Evolutionary conservation across 2,797 vertebrate species (phyloP).

Genomic region (Phrynocephalus vlangalii): DNA sequence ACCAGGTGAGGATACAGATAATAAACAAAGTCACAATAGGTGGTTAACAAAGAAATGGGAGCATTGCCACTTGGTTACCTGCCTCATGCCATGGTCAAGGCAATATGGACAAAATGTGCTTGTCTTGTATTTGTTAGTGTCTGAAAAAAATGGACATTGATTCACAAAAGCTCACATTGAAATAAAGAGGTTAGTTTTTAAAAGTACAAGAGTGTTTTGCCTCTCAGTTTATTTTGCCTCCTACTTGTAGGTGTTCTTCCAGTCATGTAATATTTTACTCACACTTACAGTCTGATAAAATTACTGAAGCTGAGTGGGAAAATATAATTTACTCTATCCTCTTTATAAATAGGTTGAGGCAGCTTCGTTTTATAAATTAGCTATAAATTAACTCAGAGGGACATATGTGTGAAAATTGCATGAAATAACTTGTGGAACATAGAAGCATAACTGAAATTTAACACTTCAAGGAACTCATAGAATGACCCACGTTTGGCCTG

Average conservation of each 20-base stretch:
- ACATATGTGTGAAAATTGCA: slow-evolving; percentile 34
- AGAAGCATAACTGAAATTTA: slow-evolving; percentile 48
- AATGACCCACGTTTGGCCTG: not conserved
- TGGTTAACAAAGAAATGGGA: too few relatives aligned
- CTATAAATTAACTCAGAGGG: not conserved
- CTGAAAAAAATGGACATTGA: too few relatives aligned
- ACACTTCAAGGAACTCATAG: slow-evolving; percentile 37
- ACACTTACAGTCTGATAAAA: not conserved
- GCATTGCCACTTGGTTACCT: too few relatives aligned
- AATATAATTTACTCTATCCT: not conserved
- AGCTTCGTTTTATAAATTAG: not conserved
- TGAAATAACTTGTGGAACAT: slow-evolving; percentile 60
- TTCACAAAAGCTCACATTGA: too few relatives aligned
- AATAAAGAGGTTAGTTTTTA: too few relatives aligned
- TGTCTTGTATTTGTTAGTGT: too few relatives aligned
- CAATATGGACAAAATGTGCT: too few relatives aligned
- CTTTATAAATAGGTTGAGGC: not conserved
- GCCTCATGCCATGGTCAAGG: too few relatives aligned
- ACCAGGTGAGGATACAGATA: too few relatives aligned
- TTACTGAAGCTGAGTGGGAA: not conserved
- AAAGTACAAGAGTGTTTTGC: too few relatives aligned
- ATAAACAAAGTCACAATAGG: too few relatives aligned
- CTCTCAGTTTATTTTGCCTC: not conserved
- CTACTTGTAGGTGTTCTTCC: not conserved
- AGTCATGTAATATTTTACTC: not conserved